Evolutionary conservation across 2,797 vertebrate genomes (phyloP).

Genomic region (Rhadinocentrus ornatus): DNA sequence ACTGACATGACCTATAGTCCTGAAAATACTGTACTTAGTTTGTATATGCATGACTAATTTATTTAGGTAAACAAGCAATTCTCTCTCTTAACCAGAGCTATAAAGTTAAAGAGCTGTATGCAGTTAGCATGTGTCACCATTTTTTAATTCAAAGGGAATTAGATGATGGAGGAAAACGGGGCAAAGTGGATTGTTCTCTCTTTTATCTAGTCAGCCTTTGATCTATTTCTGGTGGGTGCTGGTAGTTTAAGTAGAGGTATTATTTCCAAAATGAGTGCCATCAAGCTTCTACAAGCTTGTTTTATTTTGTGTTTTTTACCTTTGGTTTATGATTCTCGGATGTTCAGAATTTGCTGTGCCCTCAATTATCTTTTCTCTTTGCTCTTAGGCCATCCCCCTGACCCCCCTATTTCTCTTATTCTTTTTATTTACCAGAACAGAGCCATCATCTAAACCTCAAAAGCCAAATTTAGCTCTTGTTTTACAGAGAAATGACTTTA

Average conservation of each 20-base stretch:
- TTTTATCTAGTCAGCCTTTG: constrained; percentile 71
- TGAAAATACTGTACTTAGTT: neutral
- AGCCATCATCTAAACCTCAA: constrained; percentile 29
- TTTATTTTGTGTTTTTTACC: constrained; percentile 27
- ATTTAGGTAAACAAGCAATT: neutral
- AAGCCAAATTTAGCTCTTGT: constrained; percentile 42
- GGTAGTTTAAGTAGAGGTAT: constrained; percentile 48
- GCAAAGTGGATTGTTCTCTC: constrained; percentile 58
- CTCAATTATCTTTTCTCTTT: constrained; percentile 9
- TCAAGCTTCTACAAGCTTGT: constrained; percentile 39
- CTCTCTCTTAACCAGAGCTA: constrained; percentile 26
- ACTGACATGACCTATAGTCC: too few species aligned
- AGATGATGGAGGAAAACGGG: constrained; percentile 59
- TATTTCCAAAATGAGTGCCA: constrained; percentile 50
- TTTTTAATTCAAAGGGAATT: constrained; percentile 55
- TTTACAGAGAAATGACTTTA: constrained; percentile 52
- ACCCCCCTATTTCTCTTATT: neutral
- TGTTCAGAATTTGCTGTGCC: constrained; percentile 8
- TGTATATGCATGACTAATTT: neutral
- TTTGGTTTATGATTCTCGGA: constrained; percentile 13
- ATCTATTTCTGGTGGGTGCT: constrained; percentile 65
- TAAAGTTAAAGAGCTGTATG: constrained; percentile 12
- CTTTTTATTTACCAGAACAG: constrained; percentile 57
- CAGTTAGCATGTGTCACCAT: constrained; percentile 39
- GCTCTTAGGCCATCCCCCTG: neutral